Evolutionary conservation across 2,113 vertebrate species (phyloP), one percentile per base, ranked within the genome.

Genomic region (Promerops cafer): DNA sequence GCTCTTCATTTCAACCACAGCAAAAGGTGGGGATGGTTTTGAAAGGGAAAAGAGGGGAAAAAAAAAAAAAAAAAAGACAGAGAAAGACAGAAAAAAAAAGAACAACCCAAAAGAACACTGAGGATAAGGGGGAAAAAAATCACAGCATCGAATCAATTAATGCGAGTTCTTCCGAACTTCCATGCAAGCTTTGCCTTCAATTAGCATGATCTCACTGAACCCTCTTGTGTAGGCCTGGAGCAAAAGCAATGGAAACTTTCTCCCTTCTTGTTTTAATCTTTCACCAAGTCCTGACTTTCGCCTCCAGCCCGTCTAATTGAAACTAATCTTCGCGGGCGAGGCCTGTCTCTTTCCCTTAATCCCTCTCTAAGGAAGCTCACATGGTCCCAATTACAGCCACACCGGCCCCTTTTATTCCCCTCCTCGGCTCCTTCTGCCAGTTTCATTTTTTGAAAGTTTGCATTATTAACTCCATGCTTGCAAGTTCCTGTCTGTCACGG

Each of bases 221-320:
- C 98, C 91, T 84, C 97, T 90, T 96, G 96, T 96, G 97, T 39
- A 90, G 96, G 96, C 97, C 96, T 94, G 93, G 97, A 97, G 97
- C 97, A 97, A 94, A 97, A 94, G 96, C 97, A 96, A 89, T 97
- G 96, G 98, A 97, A 98, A 98, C 98, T 97, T 97, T 98, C 98
- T 98, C 98, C 98, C 97, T 98, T 96, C 98, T 98, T 97, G 98
- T 98, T 98, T 98, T 98, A 98, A 98, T 98, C 98, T 98, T 98
- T 98, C 97, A 96, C 97, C 97, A 94, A 97, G 98, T 98, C 98
- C 98, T 98, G 98, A 98, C 98, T 98, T 98, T 98, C 97, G 98
- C 99, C 99, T 98, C 98, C 98, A 99, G 99, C 98, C 98, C 99
- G 98, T 99, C 99, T 99, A 99, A 99, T 99, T 99, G 99, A 99